Evolutionary conservation across 2,888 invertebrate species (phyloP), one percentile per base, ranked within the genome.

Genomic region (Galerucella calmariensis): DNA sequence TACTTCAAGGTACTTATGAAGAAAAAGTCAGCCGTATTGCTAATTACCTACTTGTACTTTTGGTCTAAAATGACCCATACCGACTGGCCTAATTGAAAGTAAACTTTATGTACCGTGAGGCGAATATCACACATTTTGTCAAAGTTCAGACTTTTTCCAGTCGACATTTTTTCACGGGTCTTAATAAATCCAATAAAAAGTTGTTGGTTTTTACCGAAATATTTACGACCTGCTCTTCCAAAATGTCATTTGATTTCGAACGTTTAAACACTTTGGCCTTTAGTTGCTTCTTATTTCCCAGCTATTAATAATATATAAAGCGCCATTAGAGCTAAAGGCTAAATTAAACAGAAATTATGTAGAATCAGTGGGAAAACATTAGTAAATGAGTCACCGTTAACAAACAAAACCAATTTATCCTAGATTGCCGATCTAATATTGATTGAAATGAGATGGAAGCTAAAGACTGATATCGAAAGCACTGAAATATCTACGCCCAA

Each of bases 151-250:
- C 35, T 44, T 61, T 51, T 59, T 46, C 16, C 27, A 48, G 62
- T 69, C 51, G 62, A 69, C 14, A 61, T 69, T 69, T 48, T 46
- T 48, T 44, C 11, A 44, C n/a, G 41, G 27, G 44, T 44, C 58
- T 41, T 44, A 51, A 48, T 62, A 69, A 51, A 62, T 35, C 61
- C 51, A 69, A 69, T 62, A 62, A 62, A 69, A 69, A 51, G 48
- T 69, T 62, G 35, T 41, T 1, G 35, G 35, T 41, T 41, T 41
- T 51, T 48, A 61, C 35, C 14, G 51, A 69, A 69, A 69, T 46
- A 69, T 69, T 69, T 35, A 24, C 20, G 44, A 51, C 48, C 35
- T 67, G 27, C 58, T 41, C 53, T 67, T 67, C 41, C 41, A 44
- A 53, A 11, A 67, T 56, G 41, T 14, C 56, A 67, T 67, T 67